Percentiles rank a stretch among this genome's conserved stretches.
Conservation (phyloP, 2,113 vertebrate genomes). For the Ailuropoda melanoleuca region DNA sequence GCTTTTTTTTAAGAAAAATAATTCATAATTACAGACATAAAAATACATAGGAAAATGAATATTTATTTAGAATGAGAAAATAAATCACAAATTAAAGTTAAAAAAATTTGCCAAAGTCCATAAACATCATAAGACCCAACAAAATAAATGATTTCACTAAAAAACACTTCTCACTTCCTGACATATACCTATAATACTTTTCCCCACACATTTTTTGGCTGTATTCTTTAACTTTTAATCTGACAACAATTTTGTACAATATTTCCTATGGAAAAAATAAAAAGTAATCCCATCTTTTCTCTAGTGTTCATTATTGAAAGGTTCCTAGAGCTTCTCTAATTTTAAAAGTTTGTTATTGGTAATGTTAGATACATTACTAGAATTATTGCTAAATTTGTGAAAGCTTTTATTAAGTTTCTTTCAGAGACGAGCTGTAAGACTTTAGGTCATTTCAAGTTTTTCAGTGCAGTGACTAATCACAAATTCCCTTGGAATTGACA, state of each 20-base stretch:
- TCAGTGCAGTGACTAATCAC: not conserved
- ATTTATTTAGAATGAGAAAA: slow-evolving; percentile 24
- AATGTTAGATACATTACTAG: not conserved
- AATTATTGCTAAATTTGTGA: not conserved
- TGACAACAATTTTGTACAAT: not conserved
- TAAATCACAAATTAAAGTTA: not conserved
- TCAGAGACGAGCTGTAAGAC: not conserved
- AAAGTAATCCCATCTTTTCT: not conserved
- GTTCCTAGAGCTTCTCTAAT: not conserved
- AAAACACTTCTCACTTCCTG: not conserved
- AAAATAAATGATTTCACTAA: not conserved
- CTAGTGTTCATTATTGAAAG: not conserved
- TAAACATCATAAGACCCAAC: not conserved
- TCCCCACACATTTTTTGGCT: not conserved
- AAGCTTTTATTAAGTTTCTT: not conserved
- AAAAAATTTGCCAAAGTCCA: not conserved
- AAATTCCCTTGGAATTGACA: slow-evolving; percentile 28
- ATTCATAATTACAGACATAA: not conserved
- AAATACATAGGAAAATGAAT: not conserved
- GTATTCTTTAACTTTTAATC: not conserved
- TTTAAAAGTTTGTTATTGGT: not conserved
- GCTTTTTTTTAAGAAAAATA: not conserved
- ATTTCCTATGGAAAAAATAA: not conserved
- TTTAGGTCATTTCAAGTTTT: slow-evolving; percentile 23
- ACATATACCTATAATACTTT: not conserved